Evolutionary conservation across 2,113 vertebrate species (phyloP).

Genomic region (Galemys pyrenaicus): DNA sequence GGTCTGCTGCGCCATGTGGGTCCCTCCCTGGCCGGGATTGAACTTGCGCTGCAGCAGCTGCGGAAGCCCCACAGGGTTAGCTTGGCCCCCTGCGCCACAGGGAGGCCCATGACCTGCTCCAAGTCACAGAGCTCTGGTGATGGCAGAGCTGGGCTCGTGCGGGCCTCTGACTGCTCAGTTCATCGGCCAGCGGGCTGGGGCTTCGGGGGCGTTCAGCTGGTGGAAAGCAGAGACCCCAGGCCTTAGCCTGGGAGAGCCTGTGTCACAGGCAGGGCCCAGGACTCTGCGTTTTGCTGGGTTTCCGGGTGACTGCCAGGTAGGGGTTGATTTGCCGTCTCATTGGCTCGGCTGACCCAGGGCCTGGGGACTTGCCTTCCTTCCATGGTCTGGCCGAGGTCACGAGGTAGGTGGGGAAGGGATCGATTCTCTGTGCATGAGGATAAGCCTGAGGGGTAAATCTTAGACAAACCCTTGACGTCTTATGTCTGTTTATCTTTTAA

Average conservation of each 20-base stretch:
- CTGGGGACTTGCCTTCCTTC: background rate
- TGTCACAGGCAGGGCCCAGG: background rate
- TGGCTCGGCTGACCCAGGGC: background rate
- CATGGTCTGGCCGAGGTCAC: too few species aligned
- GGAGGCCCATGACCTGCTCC: background rate
- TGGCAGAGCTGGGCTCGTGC: background rate
- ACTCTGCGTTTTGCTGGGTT: background rate
- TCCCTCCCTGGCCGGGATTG: too few species aligned
- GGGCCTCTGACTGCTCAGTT: background rate
- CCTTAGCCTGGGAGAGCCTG: background rate
- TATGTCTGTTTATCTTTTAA: background rate
- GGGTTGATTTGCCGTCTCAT: background rate
- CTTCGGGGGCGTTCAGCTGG: background rate
- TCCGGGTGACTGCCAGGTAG: too few species aligned
- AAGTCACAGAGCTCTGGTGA: background rate
- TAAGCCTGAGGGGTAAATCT: too few species aligned
- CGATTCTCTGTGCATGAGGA: background rate
- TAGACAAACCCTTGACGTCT: too few species aligned
- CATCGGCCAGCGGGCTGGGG: background rate
- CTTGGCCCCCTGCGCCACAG: too few species aligned
- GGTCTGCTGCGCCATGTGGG: too few species aligned
- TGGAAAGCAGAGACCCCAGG: background rate
- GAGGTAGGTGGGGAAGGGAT: background rate
- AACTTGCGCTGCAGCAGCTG: too few species aligned
- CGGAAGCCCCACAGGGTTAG: too few species aligned